Evolutionary conservation across 2,888 invertebrate genomes (phyloP).

Genomic region (Plutella xylostella): DNA sequence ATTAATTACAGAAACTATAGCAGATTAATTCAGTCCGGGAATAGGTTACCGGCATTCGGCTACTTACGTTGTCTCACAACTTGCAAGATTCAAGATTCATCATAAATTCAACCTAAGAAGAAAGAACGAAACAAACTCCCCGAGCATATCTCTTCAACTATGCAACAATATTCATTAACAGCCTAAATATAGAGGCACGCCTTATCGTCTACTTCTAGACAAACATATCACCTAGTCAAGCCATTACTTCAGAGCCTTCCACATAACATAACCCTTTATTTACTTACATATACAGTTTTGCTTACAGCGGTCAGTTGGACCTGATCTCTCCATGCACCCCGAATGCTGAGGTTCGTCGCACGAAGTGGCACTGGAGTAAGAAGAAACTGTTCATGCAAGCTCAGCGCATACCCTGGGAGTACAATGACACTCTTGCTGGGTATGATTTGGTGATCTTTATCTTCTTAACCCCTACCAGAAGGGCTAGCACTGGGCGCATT

Average conservation of each 20-base stretch:
- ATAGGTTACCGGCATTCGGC: too few species aligned
- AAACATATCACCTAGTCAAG: neutral
- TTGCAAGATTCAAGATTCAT: too few species aligned
- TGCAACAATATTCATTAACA: too few species aligned
- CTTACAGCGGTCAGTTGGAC: slow-evolving; percentile 46
- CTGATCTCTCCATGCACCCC: slow-evolving; percentile 42
- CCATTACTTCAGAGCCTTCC: neutral
- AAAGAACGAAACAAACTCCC: too few species aligned
- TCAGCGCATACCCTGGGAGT: slow-evolving; percentile 40
- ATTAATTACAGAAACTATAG: neutral
- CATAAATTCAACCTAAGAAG: too few species aligned
- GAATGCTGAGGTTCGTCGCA: slow-evolving; percentile 33
- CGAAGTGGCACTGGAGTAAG: slow-evolving; percentile 42
- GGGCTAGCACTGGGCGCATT: too few species aligned
- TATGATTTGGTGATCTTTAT: slow-evolving; percentile 21
- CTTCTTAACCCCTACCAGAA: too few species aligned
- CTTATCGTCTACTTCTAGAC: neutral
- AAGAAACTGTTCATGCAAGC: slow-evolving; percentile 36
- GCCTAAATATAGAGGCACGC: too few species aligned
- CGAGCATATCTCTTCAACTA: too few species aligned
- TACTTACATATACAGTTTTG: neutral
- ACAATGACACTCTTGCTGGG: slow-evolving; percentile 38
- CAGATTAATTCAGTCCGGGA: neutral
- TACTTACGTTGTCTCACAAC: too few species aligned
- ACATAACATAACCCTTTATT: neutral